These are phyloP conservation scores for Azemiops feae DNA, from an alignment of 2,113 vertebrate genomes.

Conservation along the genomic window DNA sequence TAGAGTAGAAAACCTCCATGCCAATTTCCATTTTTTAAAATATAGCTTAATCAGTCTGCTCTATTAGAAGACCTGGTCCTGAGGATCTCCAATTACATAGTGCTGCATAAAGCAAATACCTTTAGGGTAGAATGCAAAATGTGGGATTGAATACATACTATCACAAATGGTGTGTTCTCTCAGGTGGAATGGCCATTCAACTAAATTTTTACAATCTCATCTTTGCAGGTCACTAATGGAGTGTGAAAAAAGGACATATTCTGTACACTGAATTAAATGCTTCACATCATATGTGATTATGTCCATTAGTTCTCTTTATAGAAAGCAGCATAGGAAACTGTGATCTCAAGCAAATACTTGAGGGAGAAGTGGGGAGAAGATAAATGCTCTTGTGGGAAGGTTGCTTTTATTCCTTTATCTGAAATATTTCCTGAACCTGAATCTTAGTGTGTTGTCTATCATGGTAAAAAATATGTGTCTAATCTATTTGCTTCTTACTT, in stretches of 20 bases:
- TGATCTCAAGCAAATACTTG: background rate
- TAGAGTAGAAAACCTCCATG: background rate
- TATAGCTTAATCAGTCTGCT: background rate
- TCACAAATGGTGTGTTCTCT: background rate
- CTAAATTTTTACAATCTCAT: background rate
- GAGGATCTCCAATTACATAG: background rate
- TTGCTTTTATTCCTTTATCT: background rate
- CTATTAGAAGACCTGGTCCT: background rate
- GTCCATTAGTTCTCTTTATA: background rate
- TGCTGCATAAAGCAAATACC: background rate
- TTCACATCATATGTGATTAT: background rate
- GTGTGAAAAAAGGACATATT: background rate
- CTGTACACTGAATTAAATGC: background rate
- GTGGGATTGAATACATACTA: background rate
- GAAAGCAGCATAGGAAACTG: background rate
- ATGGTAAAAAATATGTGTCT: background rate
- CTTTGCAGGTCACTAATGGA: background rate
- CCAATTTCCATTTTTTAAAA: background rate
- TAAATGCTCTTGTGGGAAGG: background rate
- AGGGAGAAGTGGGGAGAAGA: background rate
- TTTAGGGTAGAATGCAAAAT: background rate
- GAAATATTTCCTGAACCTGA: background rate
- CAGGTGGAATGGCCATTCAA: background rate
- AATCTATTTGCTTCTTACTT: background rate
- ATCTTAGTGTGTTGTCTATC: background rate